Percentiles rank a stretch among this genome's conserved stretches.
Conservation (phyloP, 2,797 vertebrate species). For the Falco concolor region DNA sequence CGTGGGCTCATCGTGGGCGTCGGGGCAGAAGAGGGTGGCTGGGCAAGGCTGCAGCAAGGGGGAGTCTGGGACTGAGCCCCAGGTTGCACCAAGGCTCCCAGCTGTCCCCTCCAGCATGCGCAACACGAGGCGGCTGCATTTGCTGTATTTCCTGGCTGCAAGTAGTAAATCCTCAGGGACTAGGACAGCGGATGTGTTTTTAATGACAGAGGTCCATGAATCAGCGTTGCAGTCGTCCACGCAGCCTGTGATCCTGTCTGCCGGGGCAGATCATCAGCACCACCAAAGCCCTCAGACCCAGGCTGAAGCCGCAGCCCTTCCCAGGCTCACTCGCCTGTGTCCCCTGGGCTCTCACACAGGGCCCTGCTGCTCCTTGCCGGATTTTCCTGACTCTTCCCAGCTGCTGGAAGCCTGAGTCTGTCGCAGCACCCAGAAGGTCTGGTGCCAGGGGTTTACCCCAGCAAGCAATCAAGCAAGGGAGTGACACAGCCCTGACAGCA, state of each 20-base stretch:
- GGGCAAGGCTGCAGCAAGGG: not conserved
- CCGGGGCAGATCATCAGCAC: not conserved
- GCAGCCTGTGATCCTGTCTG: not conserved
- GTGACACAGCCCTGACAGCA: not conserved
- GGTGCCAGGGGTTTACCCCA: not conserved
- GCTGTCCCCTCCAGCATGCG: not conserved
- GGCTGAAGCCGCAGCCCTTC: not conserved
- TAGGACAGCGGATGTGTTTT: not conserved
- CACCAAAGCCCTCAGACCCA: accelerated
- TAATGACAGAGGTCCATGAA: not conserved
- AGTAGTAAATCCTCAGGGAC: not conserved
- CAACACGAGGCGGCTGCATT: accelerated
- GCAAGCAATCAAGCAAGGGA: too few species aligned
- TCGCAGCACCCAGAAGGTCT: not conserved
- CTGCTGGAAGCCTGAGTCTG: not conserved
- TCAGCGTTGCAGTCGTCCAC: accelerated
- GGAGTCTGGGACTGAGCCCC: not conserved
- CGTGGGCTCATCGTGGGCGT: accelerated
- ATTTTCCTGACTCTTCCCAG: not conserved
- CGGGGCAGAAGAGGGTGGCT: not conserved
- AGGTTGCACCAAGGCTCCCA: accelerated
- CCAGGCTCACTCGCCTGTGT: not conserved
- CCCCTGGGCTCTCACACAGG: not conserved
- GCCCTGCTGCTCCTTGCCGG: not conserved
- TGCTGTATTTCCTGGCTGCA: not conserved